phyloP scores from a whole-genome alignment of 2,888 invertebrate species.

The Oscheius onirici region DNA sequence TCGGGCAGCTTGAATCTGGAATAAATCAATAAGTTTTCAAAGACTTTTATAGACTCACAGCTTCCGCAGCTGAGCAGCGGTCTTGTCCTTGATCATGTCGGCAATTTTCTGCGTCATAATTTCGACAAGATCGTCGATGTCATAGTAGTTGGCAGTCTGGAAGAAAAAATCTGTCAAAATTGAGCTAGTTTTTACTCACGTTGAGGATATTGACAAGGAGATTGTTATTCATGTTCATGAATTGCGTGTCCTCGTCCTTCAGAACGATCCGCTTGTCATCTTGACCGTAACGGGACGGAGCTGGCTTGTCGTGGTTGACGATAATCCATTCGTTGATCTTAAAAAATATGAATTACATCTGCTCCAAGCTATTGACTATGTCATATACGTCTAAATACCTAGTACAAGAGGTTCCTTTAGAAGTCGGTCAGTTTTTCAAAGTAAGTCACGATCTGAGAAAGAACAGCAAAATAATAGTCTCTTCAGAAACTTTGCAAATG shows the following conservation, averaged over 20 bases:
- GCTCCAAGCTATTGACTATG: too few relatives aligned
- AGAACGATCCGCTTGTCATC: not conserved
- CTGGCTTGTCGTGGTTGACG: constrained; percentile 5
- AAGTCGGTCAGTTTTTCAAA: not conserved
- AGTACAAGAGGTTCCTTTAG: not conserved
- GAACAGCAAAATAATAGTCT: too few relatives aligned
- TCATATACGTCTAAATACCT: not conserved
- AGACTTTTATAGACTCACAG: not conserved
- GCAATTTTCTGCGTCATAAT: constrained; percentile 19
- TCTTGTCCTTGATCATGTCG: constrained; percentile 4
- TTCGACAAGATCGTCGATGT: constrained; percentile 8
- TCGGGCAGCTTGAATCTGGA: not conserved
- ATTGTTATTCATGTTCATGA: not conserved
- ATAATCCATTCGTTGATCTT: constrained; percentile 12
- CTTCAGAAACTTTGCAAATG: too few relatives aligned
- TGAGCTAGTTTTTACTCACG: not conserved
- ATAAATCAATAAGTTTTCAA: not conserved
- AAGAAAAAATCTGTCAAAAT: not conserved
- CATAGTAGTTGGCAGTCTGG: constrained; percentile 1
- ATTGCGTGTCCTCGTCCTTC: not conserved
- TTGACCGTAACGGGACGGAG: too few relatives aligned
- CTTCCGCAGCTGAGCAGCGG: too few relatives aligned
- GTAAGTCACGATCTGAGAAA: too few relatives aligned
- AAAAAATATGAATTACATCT: not conserved
- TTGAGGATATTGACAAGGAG: not conserved